phyloP scores from a whole-genome alignment of 2,797 vertebrate genomes.

The Tapirus indicus region DNA sequence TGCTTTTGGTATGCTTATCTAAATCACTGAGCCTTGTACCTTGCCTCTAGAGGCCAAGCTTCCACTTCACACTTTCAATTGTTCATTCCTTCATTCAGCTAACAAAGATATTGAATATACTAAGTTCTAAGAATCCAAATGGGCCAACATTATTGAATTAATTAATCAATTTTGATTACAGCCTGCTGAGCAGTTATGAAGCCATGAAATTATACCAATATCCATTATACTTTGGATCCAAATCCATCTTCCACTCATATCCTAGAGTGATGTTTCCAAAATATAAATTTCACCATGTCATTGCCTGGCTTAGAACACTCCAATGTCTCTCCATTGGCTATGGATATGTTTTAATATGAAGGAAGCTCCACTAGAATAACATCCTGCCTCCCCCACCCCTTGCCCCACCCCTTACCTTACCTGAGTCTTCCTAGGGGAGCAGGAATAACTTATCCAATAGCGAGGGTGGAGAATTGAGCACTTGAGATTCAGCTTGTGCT shows the following conservation, averaged over 20 bases:
- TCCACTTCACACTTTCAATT: conserved; percentile 30
- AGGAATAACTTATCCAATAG: background rate
- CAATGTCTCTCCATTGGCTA: background rate
- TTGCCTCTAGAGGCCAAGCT: background rate
- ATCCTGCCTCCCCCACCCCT: background rate
- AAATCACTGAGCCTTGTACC: background rate
- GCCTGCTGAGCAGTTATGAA: conserved; percentile 36
- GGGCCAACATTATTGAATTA: conserved; percentile 26
- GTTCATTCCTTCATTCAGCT: conserved; percentile 5
- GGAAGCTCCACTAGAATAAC: background rate
- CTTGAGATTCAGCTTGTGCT: background rate
- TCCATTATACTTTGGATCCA: conserved; percentile 39
- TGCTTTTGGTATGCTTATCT: background rate
- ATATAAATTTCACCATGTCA: conserved; percentile 41
- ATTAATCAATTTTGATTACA: conserved; percentile 34
- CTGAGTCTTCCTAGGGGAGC: background rate
- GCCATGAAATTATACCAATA: conserved; percentile 31
- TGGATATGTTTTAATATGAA: background rate
- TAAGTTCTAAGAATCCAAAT: conserved; percentile 41
- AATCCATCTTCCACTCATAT: conserved; percentile 28
- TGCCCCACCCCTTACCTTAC: background rate
- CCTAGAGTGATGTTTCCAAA: conserved; percentile 48
- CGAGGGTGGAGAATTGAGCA: background rate
- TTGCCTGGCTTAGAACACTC: background rate
- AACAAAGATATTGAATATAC: background rate